Conservation (phyloP, 2,797 vertebrate species). For the Acomys russatus region DNA sequence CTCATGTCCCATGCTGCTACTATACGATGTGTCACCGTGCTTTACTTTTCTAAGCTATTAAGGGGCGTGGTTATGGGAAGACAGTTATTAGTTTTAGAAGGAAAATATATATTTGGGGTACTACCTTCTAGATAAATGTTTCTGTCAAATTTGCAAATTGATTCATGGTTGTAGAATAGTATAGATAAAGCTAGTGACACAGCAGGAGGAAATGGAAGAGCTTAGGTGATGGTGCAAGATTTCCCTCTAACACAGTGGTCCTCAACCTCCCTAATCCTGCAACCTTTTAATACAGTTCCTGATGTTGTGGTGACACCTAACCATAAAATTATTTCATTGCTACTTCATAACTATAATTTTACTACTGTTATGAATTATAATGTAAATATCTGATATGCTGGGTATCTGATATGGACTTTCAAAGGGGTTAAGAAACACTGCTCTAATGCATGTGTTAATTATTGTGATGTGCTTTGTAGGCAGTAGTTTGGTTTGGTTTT, state of each 20-base stretch:
- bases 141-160: conserved; percentile 14
- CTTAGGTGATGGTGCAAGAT: not conserved
- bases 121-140: not conserved
- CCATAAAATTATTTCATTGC: not conserved
- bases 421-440: too few species aligned
- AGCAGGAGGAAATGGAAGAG: not conserved
- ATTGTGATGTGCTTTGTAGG: too few species aligned
- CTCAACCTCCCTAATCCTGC: not conserved
- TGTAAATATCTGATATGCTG: not conserved
- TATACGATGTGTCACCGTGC: not conserved
- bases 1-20: not conserved
- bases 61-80: not conserved
- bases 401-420: not conserved
- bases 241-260: not conserved
- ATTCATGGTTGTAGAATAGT: not conserved
- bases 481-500: too few species aligned
- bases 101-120: conserved; percentile 12
- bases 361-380: not conserved
- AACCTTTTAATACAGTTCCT: not conserved
- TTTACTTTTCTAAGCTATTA: conserved; percentile 10
- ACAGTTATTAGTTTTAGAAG: not conserved
- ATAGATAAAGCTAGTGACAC: not conserved
- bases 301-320: not conserved
- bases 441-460: too few species aligned
- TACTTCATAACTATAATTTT: not conserved